Evolutionary conservation across 1,140 invertebrate species (phyloP).

Genomic region (Asbolus verrucosus): DNA sequence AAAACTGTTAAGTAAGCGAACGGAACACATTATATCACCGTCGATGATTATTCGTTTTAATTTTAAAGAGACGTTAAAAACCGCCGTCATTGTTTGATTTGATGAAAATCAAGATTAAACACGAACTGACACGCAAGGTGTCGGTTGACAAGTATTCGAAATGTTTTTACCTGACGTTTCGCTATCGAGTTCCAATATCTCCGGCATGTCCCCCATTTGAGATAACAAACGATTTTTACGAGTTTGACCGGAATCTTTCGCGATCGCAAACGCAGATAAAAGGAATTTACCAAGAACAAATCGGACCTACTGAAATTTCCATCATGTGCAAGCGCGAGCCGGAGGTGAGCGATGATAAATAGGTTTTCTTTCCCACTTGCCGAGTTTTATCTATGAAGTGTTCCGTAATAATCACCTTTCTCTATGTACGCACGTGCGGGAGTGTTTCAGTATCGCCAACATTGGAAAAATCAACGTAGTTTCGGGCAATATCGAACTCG

Average conservation of each 20-base stretch:
- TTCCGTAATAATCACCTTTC: conserved; percentile 20
- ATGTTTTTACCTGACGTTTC: conserved; percentile 31
- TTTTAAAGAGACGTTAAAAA: too few relatives aligned
- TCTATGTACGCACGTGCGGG: conserved; percentile 27
- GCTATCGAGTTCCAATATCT: conserved; percentile 15
- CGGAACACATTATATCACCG: too few relatives aligned
- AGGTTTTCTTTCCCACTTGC: not conserved
- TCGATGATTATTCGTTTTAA: too few relatives aligned
- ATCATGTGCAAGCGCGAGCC: not conserved
- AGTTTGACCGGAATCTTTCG: not conserved
- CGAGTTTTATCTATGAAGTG: conserved; percentile 1
- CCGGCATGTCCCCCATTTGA: too few relatives aligned
- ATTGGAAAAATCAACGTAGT: conserved; percentile 28
- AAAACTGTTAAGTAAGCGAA: too few relatives aligned
- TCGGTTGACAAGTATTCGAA: conserved; percentile 14
- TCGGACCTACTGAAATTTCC: conserved; percentile 1
- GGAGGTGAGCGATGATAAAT: not conserved
- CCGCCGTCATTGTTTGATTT: too few relatives aligned
- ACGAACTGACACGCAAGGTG: conserved; percentile 24
- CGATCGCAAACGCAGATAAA: too few relatives aligned
- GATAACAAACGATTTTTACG: too few relatives aligned
- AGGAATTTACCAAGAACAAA: not conserved
- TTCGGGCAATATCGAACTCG: conserved; percentile 34
- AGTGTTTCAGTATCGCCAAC: conserved; percentile 4
- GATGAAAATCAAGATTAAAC: conserved; percentile 9